These are phyloP conservation scores for Diplolepis rosae DNA, from an alignment of 2,888 invertebrate genomes.

Conservation along the genomic window DNA sequence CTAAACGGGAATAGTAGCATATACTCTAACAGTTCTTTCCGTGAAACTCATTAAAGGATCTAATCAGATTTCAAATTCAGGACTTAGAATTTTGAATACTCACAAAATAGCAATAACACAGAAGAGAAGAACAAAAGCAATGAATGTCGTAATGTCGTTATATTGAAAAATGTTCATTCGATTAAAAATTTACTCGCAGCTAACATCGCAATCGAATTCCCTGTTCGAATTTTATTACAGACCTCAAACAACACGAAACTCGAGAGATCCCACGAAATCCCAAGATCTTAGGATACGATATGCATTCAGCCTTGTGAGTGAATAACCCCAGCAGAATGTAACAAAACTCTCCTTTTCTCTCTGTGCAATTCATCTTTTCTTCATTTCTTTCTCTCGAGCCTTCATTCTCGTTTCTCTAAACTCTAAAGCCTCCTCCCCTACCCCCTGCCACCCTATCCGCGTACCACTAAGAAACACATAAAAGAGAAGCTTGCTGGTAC, in stretches of 20 bases:
- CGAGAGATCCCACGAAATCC: conserved; percentile 30
- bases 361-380: conserved; percentile 20
- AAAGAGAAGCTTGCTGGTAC: conserved; percentile 31
- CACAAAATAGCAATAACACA: neutral
- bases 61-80: no score
- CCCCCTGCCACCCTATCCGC: neutral
- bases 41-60: no score
- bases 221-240: conserved; percentile 30
- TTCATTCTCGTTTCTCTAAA: conserved; percentile 7
- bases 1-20: no score
- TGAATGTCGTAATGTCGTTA: neutral
- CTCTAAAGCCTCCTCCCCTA: neutral
- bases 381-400: conserved; percentile 17
- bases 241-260: conserved; percentile 29
- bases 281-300: conserved; percentile 28
- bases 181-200: neutral
- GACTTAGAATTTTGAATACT: no score
- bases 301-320: conserved; percentile 27
- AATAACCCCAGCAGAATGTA: conserved; percentile 30
- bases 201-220: conserved; percentile 29
- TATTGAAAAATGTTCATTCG: neutral
- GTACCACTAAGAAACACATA: neutral
- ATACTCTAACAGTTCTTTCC: no score
- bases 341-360: conserved; percentile 19
- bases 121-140: neutral